Evolutionary conservation across 2,888 invertebrate species (phyloP), one percentile per base, ranked within the genome.

Genomic region (Microplitis deprimator): DNA sequence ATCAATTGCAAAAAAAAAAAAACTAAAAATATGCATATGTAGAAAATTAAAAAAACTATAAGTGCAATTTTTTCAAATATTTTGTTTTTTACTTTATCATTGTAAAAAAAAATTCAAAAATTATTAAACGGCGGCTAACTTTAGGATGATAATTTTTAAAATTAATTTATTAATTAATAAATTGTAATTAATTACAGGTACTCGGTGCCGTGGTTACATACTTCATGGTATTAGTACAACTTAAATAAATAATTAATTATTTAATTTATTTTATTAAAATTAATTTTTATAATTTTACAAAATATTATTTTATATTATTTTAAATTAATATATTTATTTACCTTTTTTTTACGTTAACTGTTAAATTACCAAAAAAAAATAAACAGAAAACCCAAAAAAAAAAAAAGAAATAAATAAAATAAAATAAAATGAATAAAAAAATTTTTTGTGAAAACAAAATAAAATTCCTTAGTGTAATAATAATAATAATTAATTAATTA

Each of bases 221-320:
- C 91, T 96, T 96, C 92, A 96, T 96, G 96, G 96, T 96, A 91
- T 91, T 96, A 92, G 96, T 96, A 73, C 96, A 96, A 90, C 93
- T 96, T 87, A 96, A 96, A 89, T 96, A 93, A 91, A 90, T 80
- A 39, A 73, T 74, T 38, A 65, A 10, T 65, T 29, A 17, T 38
- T 10, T 50, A 8, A n/a, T 39, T 65, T 29, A 61, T 41, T 71
- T 61, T 59, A 62, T 74, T 41, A 59, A 65, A 62, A 60, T 38
- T 17, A 40, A 20, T 39, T 20, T 50, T 16, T 74, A 65, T 41
- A 41, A 38, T 41, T 39, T 59, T 5, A 71, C 50, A 68, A 65
- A 62, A 17, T 7, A 75, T 7, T 16, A 41, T 72, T 72, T 72
- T 4, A 40, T n/a, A 59, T n/a, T 65, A 72, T 68, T n/a, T 50